Base-by-base conservation (phyloP, 1,140 invertebrate species). In the Drosophila orosa region DNA sequence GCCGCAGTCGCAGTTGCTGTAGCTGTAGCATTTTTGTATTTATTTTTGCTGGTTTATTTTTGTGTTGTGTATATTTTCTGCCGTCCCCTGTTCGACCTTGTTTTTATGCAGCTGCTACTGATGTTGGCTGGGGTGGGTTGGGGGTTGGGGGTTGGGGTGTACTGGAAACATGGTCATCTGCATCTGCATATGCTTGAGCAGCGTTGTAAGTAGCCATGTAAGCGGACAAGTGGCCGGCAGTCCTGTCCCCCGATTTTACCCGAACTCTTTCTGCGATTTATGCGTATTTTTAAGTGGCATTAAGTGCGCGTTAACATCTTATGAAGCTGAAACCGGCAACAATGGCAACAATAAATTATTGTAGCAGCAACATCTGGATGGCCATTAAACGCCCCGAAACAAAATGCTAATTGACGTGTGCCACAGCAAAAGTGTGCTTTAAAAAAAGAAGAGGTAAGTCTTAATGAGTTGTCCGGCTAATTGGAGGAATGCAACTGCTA, bases 291-390 rank as follows among this genome's bases (percentile, higher is more conserved):
- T 89, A 87, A 87, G 84, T 89, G 83, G 83, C 83, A 87, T 87
- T 87, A 87, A 87, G 83, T 87, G 84, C 84, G 83, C 83, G 83
- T 87, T 87, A 87, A 87, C 83, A 87, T 87, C 83, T 87, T 87
- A 87, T 83, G 77, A 73, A 87, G 83, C 83, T 57, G 65, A 39
- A n/a, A 13, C 22, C 65, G 47, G 27, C 47, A 50, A 13, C 48
- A 55, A 66, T 47, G 65, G 60, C 82, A 72, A 65, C 83, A 78
- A 87, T 87, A 87, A 86, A 69, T 86, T 87, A 86, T 71, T 67
- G 44, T 63, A 75, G 31, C 61, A 71, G 44, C 58, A 54, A 25
- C 56, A 63, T 45, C 58, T 58, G 67, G 50, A 50, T 60, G 47
- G 45, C 67, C 77, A 85, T 85, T 85, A 80, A 80, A 72, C 29